Evolutionary conservation across 2,888 invertebrate genomes (phyloP).

Genomic region (Pseudoips prasinana): DNA sequence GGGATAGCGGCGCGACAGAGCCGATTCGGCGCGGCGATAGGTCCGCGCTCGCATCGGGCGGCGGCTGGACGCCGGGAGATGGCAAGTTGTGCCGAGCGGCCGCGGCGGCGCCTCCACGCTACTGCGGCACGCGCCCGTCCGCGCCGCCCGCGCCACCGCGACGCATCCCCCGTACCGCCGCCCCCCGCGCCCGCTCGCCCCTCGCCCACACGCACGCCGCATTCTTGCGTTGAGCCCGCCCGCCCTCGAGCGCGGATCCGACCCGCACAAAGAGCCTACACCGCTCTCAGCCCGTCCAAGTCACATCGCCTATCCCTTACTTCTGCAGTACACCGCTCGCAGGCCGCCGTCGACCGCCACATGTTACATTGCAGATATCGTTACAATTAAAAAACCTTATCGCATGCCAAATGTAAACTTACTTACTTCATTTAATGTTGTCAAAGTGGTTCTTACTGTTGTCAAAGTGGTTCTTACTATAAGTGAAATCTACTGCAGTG

Average conservation of each 20-base stretch:
- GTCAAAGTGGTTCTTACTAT: too few species aligned
- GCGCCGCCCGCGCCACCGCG: slow-evolving; percentile 53
- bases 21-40: slow-evolving; percentile 47
- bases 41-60: slow-evolving; percentile 54
- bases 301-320: slow-evolving; percentile 35
- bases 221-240: slow-evolving; percentile 67
- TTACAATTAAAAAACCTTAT: slow-evolving; percentile 11
- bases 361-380: slow-evolving; percentile 40
- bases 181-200: slow-evolving; percentile 47
- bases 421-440: too few species aligned
- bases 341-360: slow-evolving; percentile 12
- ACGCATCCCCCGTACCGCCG: slow-evolving; percentile 55
- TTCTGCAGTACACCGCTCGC: slow-evolving; percentile 37
- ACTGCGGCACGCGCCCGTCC: slow-evolving; percentile 76
- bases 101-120: slow-evolving; percentile 76
- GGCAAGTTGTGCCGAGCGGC: slow-evolving; percentile 61
- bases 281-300: slow-evolving; percentile 37
- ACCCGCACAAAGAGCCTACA: slow-evolving; percentile 58
- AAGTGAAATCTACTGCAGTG: slow-evolving; percentile 36
- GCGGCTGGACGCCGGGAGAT: slow-evolving; percentile 45
- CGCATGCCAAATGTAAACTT: slow-evolving; percentile 8
- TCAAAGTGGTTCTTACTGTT: too few species aligned
- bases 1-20: slow-evolving; percentile 43
- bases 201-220: slow-evolving; percentile 75
- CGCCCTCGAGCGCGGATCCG: slow-evolving; percentile 40